Percentiles rank a stretch among this genome's conserved stretches.
Evolutionary conservation across 2,888 invertebrate genomes (phyloP).

Genomic region (Lithophane leautieri): DNA sequence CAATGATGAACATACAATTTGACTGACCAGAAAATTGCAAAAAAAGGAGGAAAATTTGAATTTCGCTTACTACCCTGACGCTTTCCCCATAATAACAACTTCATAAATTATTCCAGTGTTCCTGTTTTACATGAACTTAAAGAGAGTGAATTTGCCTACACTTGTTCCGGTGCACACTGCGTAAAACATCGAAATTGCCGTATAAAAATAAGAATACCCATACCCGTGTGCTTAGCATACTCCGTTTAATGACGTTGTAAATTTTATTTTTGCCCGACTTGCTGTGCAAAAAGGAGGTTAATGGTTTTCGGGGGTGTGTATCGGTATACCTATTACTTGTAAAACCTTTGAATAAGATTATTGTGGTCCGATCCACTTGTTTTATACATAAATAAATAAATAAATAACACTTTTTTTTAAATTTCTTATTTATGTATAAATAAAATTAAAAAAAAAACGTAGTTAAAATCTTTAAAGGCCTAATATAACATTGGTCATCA

Average conservation of each 20-base stretch:
- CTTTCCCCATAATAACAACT: background rate
- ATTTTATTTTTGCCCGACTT: constrained; percentile 58
- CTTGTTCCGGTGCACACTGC: constrained; percentile 14
- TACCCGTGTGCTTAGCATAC: constrained; percentile 33
- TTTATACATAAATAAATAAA: background rate
- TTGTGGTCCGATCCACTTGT: background rate
- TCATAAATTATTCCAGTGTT: background rate
- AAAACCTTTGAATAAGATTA: constrained; percentile 19
- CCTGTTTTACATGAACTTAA: constrained; percentile 15
- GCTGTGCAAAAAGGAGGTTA: constrained; percentile 51
- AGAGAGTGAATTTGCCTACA: constrained; percentile 6
- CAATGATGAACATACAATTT: too few relatives aligned
- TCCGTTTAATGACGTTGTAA: constrained; percentile 53
- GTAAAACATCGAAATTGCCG: constrained; percentile 39
- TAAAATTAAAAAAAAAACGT: too few relatives aligned
- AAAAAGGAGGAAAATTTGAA: too few relatives aligned
- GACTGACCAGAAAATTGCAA: too few relatives aligned
- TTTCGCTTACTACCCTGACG: too few relatives aligned
- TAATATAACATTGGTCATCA: too few relatives aligned
- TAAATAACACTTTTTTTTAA: background rate
- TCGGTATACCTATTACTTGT: constrained; percentile 39
- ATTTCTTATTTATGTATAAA: too few relatives aligned
- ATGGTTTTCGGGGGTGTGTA: constrained; percentile 46
- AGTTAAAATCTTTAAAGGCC: too few relatives aligned
- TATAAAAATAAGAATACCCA: constrained; percentile 46